Evolutionary conservation across 2,113 vertebrate species (phyloP), one percentile per base, ranked within the genome.

Genomic region (Cavia porcellus): DNA sequence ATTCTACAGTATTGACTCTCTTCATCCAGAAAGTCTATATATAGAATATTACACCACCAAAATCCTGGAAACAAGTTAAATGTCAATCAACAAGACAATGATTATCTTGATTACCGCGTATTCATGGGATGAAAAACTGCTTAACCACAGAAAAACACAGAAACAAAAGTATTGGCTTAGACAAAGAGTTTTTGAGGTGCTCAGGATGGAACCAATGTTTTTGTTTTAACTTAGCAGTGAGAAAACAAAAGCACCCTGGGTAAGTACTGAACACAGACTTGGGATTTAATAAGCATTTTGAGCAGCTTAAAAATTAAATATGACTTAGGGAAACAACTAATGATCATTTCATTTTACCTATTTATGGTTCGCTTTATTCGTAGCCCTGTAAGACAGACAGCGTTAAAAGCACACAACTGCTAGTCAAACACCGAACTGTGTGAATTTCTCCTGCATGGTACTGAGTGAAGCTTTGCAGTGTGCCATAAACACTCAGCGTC

Each of bases 51-150:
- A 30, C 32, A 85, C n/a, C 7, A 88, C 35, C 62, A 86, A 91
- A 95, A 95, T 68, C 74, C 47, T 84, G 24, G 32, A 80, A 90
- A 90, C 25, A 61, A 85, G 32, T 64, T 83, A 92, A 77, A 84
- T 66, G 15, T 50, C 28, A 57, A 38, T 70, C 77, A 83, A 68
- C 15, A 87, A 88, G 20, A 22, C 62, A 90, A 64, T 20, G 15
- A 57, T 72, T 17, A 84, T 0, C 42, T 28, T 57, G 89, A 72
- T 20, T 68, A 30, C 7, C n/a, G 17, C 47, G 87, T 47, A 79
- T 30, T 94, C 20, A 28, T 5, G 32, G 38, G 9, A 81, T 32
- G 47, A 68, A 72, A 95, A 93, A 68, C 42, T 68, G 52, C 22
- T 68, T 86, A 66, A 82, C 38, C 35, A 55, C 84, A 72, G 95